Base-by-base conservation (phyloP, 2,888 invertebrate genomes). In the Stegophylla sp. region DNA sequence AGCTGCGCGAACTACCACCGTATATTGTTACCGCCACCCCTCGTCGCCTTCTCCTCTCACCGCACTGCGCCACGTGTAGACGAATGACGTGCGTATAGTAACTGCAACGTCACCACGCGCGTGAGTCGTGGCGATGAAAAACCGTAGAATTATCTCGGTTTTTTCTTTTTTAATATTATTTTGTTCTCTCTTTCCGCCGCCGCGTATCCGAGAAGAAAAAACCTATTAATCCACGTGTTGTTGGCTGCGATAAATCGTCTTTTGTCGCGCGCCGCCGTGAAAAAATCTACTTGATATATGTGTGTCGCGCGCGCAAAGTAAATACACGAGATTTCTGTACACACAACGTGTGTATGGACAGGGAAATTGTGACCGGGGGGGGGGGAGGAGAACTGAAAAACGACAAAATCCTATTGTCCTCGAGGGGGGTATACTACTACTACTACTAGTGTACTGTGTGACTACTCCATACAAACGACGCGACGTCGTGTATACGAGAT, bases 221-320 rank as follows among this genome's bases (percentile, higher is more conserved):
- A 79, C 61, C 79, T 79, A 79, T 79, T 79, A 79, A 79, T 79
- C 79, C 79, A 79, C 71, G 79, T 79, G 79, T 79, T 34, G 34
- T 34, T 79, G 59, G 79, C 61, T 69, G 71, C 79, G 51, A 79
- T 79, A 79, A 79, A 79, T 79, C 79, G 79, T 79, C 79, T 79
- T 79, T 79, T 79, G 79, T 79, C 79, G 77, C 61, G 34, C 34
- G 4, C 34, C 53, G 56, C 45, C 79, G 59, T 23, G 61, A 71
- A 79, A 64, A 79, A 71, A 79, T 79, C 61, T 71, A 71, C 61
- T 79, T 79, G 79, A 79, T 79, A 79, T 79, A 79, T 34, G 7
- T 79, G 61, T 79, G 51, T 45, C 26, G 48, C 67, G 66, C 28
- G 69, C 48, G 28, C 41, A 63, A 61, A 79, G 71, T 79, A 79